Evolutionary conservation across 2,113 vertebrate genomes (phyloP).

Genomic region (Gnathochromis pfefferi): DNA sequence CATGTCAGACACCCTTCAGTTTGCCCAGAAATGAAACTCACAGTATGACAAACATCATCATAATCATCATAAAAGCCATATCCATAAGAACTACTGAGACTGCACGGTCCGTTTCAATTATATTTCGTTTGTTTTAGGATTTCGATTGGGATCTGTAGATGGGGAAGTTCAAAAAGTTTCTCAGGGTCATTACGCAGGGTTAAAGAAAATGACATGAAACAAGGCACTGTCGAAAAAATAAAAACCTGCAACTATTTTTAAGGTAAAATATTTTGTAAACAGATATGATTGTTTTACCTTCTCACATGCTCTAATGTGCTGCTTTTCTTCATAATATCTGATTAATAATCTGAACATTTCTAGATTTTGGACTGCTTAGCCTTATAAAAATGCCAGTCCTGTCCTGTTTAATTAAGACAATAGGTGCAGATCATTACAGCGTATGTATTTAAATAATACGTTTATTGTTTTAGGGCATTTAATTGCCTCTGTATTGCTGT

Average conservation of each 20-base stretch:
- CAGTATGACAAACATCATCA: neutral
- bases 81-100: neutral
- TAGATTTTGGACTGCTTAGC: neutral
- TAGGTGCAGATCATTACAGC: neutral
- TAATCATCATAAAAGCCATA: neutral
- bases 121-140: neutral
- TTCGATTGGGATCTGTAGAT: fast-evolving
- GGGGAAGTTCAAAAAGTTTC: neutral
- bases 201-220: neutral
- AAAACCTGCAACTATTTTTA: neutral
- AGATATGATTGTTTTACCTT: neutral
- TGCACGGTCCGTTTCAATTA: fast-evolving
- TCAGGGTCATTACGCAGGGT: neutral
- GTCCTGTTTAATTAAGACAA: neutral
- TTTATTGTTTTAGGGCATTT: neutral
- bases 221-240: fast-evolving
- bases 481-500: neutral
- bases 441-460: fast-evolving
- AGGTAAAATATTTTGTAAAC: neutral
- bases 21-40: neutral
- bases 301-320: neutral
- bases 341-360: neutral
- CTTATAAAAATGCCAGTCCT: fast-evolving
- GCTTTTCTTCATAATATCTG: neutral
- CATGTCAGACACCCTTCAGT: neutral